Conservation (phyloP, 2,888 invertebrate genomes). For the Lamellibrachia satsuma region DNA sequence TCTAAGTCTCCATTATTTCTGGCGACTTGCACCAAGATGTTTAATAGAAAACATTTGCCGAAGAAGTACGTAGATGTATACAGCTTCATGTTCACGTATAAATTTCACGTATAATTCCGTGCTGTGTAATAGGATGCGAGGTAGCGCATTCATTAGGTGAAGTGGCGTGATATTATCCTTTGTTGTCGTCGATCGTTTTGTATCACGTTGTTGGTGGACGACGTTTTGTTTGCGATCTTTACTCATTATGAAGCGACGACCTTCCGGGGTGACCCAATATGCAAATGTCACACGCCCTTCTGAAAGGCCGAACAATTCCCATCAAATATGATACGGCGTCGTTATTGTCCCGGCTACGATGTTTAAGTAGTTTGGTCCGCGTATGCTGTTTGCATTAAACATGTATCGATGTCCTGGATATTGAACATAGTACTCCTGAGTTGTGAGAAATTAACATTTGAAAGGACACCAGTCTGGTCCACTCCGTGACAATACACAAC, state of each 20-base stretch:
- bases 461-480: background rate
- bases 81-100: background rate
- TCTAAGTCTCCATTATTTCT: no score
- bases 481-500: background rate
- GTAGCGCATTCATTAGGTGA: background rate
- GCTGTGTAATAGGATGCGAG: background rate
- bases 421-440: background rate
- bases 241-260: background rate
- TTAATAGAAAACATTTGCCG: no score
- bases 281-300: background rate
- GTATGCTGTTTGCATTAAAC: background rate
- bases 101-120: background rate
- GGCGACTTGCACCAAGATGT: no score
- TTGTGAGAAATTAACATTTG: background rate
- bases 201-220: background rate
- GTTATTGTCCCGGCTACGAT: background rate
- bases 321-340: background rate
- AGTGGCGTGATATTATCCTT: background rate
- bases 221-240: background rate
- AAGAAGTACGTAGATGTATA: background rate
- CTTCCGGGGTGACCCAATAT: background rate
- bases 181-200: background rate
- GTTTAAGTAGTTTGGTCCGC: background rate
- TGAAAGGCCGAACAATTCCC: slow-evolving; percentile 5
- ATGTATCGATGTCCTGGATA: background rate